Evolutionary conservation across 2,113 vertebrate species (phyloP), one percentile per base, ranked within the genome.

Genomic region (Mastomys natalensis): DNA sequence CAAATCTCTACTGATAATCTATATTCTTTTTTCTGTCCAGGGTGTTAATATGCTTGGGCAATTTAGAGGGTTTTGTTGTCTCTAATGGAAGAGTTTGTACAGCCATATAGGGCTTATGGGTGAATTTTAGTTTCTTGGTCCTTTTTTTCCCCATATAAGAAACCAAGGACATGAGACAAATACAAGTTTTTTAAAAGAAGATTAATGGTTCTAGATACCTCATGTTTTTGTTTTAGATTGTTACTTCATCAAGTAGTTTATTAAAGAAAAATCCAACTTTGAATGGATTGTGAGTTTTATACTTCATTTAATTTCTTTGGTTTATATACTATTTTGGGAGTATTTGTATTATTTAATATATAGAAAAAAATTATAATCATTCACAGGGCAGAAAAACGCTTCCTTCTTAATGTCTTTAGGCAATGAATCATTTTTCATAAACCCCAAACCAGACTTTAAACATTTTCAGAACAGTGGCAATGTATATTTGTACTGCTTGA

Each of bases 331-430:
- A 53, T 16, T 60, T 45, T 15, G 92, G 37, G 3, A 7, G 29
- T 78, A 0, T 70, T 60, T 62, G 5, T 58, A 55, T 77, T 16
- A 37, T 89, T 84, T 37, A 68, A 58, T 16, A 24, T 31, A 74
- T n/a, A 24, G 7, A 45, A 48, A 7, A 5, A 8, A 1, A 81
- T 91, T 93, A 12, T 12, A 72, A 9, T 29, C 12, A 22, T 78
- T 96, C 87, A 91, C 80, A 87, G 64, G 29, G 15, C 73, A 66
- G 70, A 82, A 7, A 48, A 64, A 11, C 19, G 7, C 26, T 90
- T 89, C 91, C 34, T 94, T 64, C 87, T 92, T 90, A 15, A 80
- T 87, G 72, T 58, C 82, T 76, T 76, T 34, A 48, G 55, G 24
- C 43, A 48, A 6, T 85, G 16, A 29, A 64, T 85, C 24, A 6